Conservation (phyloP, 1,140 invertebrate species). For the Bombus haemorrhoidalis region DNA sequence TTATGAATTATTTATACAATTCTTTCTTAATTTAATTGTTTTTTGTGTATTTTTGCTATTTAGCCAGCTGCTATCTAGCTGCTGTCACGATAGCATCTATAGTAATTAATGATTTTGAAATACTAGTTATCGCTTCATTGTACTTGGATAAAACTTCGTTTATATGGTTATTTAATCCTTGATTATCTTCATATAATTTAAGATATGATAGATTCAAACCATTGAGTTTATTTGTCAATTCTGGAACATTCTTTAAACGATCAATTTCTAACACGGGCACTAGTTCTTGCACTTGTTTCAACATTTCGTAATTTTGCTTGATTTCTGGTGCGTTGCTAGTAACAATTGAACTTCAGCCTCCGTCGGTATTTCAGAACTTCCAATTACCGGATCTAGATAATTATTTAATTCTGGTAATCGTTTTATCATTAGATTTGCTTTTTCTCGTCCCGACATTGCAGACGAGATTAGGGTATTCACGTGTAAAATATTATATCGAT, state of each 20-base stretch:
- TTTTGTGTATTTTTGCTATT: conserved; percentile 69
- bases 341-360: conserved; percentile 82
- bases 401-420: conserved; percentile 81
- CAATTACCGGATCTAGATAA: conserved; percentile 80
- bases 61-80: no score
- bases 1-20: background rate
- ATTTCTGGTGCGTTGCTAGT: conserved; percentile 80
- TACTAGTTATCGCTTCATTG: conserved; percentile 75
- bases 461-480: conserved; percentile 80
- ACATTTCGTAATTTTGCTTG: conserved; percentile 64
- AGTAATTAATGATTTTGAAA: conserved; percentile 74
- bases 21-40: conserved; percentile 60
- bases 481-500: conserved; percentile 79
- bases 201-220: conserved; percentile 73
- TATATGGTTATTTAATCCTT: conserved; percentile 63
- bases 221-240: conserved; percentile 73
- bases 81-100: conserved; percentile 70
- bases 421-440: conserved; percentile 77
- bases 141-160: conserved; percentile 75
- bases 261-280: conserved; percentile 73
- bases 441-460: conserved; percentile 82
- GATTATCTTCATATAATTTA: conserved; percentile 67
- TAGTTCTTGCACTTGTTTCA: conserved; percentile 73
- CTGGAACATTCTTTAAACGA: conserved; percentile 73
- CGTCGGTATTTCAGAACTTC: conserved; percentile 79